Evolutionary conservation across 2,113 vertebrate genomes (phyloP), one percentile per base, ranked within the genome.

Genomic region (Coptodon bakossiorum): DNA sequence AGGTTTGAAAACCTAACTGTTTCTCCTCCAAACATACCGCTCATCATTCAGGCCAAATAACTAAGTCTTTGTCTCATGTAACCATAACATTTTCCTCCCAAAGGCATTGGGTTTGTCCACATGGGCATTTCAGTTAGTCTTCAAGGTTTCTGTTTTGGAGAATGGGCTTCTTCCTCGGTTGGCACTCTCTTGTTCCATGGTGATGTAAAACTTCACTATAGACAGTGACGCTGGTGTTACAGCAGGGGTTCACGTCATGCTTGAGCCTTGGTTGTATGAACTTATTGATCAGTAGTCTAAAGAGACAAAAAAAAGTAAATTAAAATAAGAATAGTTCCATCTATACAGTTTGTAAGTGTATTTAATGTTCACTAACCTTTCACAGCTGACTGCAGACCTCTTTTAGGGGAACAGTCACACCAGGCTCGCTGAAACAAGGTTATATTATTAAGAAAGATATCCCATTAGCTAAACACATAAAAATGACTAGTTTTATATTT

Each of bases 311-410:
- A 14, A 22, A 36, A 7, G 38, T 24, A 1, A 34, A 61, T 3
- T 10, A 34, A 53, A 88, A 57, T 73, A 2, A 79, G 7, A 4
- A 82, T 40, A 45, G 82, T 63, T 61, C 53, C 43, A 40, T 85
- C 9, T 19, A 34, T 31, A n/a, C 10, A 1, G 12, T 54, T 50
- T 63, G 24, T 17, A 14, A 56, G 8, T 22, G 2, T 34, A 38
- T 29, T 34, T 27, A 56, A 36, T 82, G 27, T 36, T 56, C 79
- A 85, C 86, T 61, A 52, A 90, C 86, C 71, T 66, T 7, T 36
- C 82, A 22, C 8, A 78, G 27, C 16, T 13, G 16, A 11, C 12
- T 53, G 11, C 16, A 34, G 4, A 17, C 13, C 6, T 9, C 7
- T 34, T 2, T 2, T 10, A 71, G 56, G 8, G 3, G 19, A 29